Base-by-base conservation (phyloP, 2,113 vertebrate species). In the Gobio gobio region DNA sequence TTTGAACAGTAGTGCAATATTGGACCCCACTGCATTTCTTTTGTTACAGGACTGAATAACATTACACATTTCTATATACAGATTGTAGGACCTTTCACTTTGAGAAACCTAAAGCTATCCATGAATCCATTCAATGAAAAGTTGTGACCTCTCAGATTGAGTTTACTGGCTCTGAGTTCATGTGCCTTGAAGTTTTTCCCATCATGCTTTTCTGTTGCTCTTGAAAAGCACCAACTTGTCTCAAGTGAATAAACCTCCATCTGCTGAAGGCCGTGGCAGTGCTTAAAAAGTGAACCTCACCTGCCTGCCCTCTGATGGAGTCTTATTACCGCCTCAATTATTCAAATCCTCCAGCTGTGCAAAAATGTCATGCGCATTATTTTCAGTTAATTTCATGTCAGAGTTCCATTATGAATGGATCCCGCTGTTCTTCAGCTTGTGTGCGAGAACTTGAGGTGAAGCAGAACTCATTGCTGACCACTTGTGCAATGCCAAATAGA, bases 281-380 rank as follows among this genome's bases (percentile, higher is more conserved):
- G 82, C 72, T 84, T 85, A 45, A 76, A 82, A 78, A 76, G 33
- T 40, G 83, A 88, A 68, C 82, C 47, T 88, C 78, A 86, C 85
- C 87, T 86, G 78, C 56, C 72, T 59, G 77, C 82, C 85, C 83
- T 84, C 87, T 86, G 82, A 82, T 54, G 63, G 73, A 82, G 82
- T 73, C 73, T 72, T 86, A 88, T 85, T 88, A 88, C 45, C 58
- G 20, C 82, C 82, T 88, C 56, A 86, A 88, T 88, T 88, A 88
- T 88, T 88, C 85, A 88, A 86, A 85, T 86, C 64, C 83, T 88
- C 87, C 85, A 88, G 87, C 85, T 86, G 87, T 88, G 85, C 78
- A 84, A 85, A 88, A 88, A 88, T 88, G 87, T 88, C 85, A 86
- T 83, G 78, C 45, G 40, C 63, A 78, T 88, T 86, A 78, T 88